Percentiles rank a stretch among this genome's conserved stretches.
Conservation (phyloP, 2,113 vertebrate genomes). For the Gymnorhina tibicen region DNA sequence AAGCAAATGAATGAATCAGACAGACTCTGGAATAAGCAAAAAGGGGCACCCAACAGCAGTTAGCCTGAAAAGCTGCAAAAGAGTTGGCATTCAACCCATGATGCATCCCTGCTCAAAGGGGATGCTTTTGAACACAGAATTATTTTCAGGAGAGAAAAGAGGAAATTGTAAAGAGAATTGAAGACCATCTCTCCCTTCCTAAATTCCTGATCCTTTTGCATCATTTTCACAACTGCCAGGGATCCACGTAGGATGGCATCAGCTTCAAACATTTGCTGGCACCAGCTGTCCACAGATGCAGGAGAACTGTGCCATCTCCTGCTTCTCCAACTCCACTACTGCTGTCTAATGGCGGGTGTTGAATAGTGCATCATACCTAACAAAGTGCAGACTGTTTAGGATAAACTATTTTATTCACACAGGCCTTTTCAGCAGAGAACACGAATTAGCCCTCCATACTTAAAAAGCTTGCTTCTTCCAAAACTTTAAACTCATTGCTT, state of each 20-base stretch:
- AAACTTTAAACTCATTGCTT: neutral
- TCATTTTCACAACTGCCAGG: neutral
- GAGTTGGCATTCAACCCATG: neutral
- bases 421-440: neutral
- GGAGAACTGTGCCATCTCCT: neutral
- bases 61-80: neutral
- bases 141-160: neutral
- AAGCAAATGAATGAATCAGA: neutral
- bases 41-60: neutral
- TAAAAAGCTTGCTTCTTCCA: neutral
- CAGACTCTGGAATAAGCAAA: neutral
- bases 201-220: neutral
- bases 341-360: neutral
- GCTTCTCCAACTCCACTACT: neutral
- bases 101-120: neutral
- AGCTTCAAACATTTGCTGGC: neutral
- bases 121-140: neutral
- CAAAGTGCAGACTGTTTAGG: neutral
- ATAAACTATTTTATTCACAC: neutral
- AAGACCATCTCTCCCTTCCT: neutral
- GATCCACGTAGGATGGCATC: neutral
- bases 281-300: neutral
- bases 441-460: neutral
- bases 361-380: neutral
- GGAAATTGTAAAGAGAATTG: neutral